Evolutionary conservation across 92 coral and sea anemone species (phyloP).

Genomic region (Parazoanthus atlanticus): DNA sequence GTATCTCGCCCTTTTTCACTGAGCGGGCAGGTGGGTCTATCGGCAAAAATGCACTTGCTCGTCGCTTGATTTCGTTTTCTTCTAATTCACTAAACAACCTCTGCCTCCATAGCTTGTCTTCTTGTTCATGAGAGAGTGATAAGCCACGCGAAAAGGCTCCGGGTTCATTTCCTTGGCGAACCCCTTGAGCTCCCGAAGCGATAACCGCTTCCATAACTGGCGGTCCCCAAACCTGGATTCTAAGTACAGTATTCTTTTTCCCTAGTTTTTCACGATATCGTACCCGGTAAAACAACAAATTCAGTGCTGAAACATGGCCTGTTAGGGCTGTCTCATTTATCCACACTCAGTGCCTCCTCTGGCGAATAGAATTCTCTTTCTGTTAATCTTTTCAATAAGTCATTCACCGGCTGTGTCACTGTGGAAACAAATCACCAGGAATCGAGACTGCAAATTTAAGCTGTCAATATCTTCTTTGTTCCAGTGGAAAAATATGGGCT

Average conservation of each 20-base stretch:
- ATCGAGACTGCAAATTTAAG: not conserved
- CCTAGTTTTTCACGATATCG: not conserved
- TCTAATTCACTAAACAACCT: constrained; percentile 62
- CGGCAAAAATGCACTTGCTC: constrained; percentile 50
- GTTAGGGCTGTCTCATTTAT: constrained; percentile 8
- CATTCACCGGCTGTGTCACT: constrained; percentile 8
- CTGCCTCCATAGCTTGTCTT: constrained; percentile 56
- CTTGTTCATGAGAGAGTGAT: constrained; percentile 16
- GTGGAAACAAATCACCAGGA: not conserved
- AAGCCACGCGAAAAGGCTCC: constrained; percentile 53
- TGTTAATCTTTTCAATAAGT: constrained; percentile 21
- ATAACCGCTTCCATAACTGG: constrained; percentile 78
- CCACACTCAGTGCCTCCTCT: not conserved
- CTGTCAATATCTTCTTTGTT: not conserved
- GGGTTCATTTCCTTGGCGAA: constrained; percentile 62
- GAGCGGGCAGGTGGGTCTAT: constrained; percentile 59
- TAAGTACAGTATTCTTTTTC: not conserved
- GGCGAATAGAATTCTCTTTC: constrained; percentile 24
- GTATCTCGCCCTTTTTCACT: constrained; percentile 66
- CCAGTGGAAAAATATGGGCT: not conserved
- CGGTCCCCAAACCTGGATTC: not conserved
- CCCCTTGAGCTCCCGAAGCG: constrained; percentile 87
- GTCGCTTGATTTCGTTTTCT: constrained; percentile 66
- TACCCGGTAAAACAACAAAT: not conserved
- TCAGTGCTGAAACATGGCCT: not conserved